phyloP scores from a whole-genome alignment of 1,140 invertebrate species.

The Sinella curviseta region DNA sequence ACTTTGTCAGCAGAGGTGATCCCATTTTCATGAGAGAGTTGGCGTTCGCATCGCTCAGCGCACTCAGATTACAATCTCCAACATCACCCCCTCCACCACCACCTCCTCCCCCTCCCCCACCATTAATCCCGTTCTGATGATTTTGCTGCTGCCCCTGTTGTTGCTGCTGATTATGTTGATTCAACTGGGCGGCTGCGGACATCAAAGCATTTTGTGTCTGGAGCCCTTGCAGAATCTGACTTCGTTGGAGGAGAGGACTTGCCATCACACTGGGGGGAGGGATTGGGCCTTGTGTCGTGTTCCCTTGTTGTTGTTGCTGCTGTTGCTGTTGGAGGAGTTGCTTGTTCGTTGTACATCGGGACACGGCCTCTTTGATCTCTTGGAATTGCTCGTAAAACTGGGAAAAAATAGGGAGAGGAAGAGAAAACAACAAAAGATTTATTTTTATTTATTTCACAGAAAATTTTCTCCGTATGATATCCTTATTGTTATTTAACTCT shows the following conservation, averaged over 20 bases:
- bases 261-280: slow-evolving; percentile 20
- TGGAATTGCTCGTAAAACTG: slow-evolving; percentile 98
- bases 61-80: background rate
- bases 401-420: slow-evolving; percentile 47
- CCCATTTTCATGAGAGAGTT: slow-evolving; percentile 28
- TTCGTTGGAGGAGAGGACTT: slow-evolving; percentile 20
- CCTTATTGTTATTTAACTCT: background rate
- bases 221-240: slow-evolving; percentile 30
- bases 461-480: background rate
- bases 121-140: background rate
- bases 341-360: slow-evolving; percentile 13
- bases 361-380: slow-evolving; percentile 91
- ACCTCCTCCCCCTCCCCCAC: background rate
- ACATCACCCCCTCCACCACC: too few relatives aligned
- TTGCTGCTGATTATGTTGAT: slow-evolving; percentile 27
- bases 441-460: background rate
- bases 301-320: slow-evolving; percentile 56
- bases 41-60: slow-evolving; percentile 22
- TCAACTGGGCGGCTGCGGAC: slow-evolving; percentile 18
- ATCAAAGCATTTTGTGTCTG: slow-evolving; percentile 28
- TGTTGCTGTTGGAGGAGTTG: slow-evolving; percentile 54
- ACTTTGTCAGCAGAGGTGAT: slow-evolving; percentile 28
- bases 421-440: background rate
- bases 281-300: slow-evolving; percentile 7
- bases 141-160: background rate